These are phyloP conservation scores for Enteromius thamalakanensis DNA, from an alignment of 2,797 vertebrate genomes.

Conservation along the genomic window DNA sequence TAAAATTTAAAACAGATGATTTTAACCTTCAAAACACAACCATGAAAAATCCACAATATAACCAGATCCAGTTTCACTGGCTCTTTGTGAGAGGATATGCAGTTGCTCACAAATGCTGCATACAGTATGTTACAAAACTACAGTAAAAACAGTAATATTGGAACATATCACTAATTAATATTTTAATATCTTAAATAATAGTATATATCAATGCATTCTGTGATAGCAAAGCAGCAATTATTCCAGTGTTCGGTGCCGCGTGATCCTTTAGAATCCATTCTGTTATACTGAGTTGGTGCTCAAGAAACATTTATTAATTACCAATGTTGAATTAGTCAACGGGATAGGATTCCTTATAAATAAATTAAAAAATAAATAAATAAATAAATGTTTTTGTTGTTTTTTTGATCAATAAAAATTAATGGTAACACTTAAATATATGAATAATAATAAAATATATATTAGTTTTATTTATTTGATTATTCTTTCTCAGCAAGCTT, in stretches of 20 bases:
- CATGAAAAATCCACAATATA: background rate
- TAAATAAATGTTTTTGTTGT: background rate
- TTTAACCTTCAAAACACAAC: background rate
- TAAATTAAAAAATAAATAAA: too few species aligned
- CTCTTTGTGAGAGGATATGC: background rate
- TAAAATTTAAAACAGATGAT: background rate
- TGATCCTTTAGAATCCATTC: background rate
- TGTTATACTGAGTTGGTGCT: background rate
- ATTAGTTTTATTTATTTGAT: too few species aligned
- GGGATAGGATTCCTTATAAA: background rate
- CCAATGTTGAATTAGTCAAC: background rate
- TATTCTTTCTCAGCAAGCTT: too few species aligned
- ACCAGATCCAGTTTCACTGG: background rate
- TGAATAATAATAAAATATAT: too few species aligned
- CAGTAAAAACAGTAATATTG: background rate
- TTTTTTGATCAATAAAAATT: background rate
- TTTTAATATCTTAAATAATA: background rate
- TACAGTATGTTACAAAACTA: background rate
- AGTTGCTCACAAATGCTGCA: too few species aligned
- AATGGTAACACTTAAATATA: too few species aligned
- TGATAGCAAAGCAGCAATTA: background rate
- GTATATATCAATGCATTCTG: background rate
- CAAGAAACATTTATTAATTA: background rate
- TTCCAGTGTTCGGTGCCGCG: background rate
- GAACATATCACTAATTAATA: too few species aligned